Percentiles rank a stretch among this genome's conserved stretches.
Conservation (phyloP, 2,113 vertebrate species). For the Strigops habroptila region DNA sequence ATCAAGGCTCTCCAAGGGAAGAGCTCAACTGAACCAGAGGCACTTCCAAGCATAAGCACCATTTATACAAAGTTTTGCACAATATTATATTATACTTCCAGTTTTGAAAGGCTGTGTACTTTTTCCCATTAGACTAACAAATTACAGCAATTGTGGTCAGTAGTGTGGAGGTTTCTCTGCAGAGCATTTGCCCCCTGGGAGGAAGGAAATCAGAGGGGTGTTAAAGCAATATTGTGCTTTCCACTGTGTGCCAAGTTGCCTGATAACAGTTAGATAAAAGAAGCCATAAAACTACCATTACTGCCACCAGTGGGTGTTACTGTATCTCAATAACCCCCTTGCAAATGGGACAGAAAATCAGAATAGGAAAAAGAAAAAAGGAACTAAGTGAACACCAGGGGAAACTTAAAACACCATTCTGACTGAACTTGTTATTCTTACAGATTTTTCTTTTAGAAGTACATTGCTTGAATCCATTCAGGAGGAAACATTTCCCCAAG, state of each 20-base stretch:
- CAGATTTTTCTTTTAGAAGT: background rate
- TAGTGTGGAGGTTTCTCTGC: constrained; percentile 57
- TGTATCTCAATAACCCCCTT: background rate
- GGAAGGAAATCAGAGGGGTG: constrained; percentile 69
- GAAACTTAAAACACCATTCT: background rate
- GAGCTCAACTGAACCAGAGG: constrained; percentile 24
- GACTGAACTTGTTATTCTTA: background rate
- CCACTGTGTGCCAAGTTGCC: background rate
- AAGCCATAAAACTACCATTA: constrained; percentile 35
- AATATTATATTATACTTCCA: constrained; percentile 65
- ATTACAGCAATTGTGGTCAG: constrained; percentile 71
- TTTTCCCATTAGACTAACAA: constrained; percentile 71
- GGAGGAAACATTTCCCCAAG: background rate
- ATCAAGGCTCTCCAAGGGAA: constrained; percentile 41
- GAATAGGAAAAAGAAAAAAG: background rate
- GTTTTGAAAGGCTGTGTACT: constrained; percentile 42
- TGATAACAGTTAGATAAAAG: constrained; percentile 42
- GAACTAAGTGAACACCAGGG: background rate
- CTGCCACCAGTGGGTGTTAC: constrained; percentile 23
- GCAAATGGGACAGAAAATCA: background rate
- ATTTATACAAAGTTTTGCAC: constrained; percentile 44
- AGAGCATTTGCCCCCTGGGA: constrained; percentile 56
- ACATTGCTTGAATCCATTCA: background rate
- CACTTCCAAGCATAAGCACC: constrained; percentile 25
- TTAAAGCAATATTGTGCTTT: constrained; percentile 63